Percentiles rank a stretch among this genome's conserved stretches.
Conservation (phyloP, 2,888 invertebrate species). For the Andrena praecox region DNA sequence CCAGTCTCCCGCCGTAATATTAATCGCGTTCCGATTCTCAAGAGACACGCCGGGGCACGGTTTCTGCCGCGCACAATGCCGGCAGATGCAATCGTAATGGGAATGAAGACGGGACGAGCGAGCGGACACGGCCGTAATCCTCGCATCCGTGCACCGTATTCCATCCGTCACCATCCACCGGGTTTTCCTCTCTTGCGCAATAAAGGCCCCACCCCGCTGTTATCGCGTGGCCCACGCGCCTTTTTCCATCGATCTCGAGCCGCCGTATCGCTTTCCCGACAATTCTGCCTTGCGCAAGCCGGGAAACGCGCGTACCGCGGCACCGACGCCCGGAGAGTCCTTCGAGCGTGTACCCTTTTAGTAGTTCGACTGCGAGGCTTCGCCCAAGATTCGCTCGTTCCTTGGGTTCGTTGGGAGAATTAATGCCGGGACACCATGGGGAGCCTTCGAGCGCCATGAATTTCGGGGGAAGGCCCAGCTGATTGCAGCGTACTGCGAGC, state of each 20-base stretch:
- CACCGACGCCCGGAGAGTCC: background rate
- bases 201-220: slow-evolving; percentile 11
- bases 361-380: background rate
- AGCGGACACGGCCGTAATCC: slow-evolving; percentile 42
- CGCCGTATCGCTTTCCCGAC: slow-evolving; percentile 6
- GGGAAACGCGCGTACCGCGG: background rate
- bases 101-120: slow-evolving; percentile 45
- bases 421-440: background rate
- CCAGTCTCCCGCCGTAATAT: slow-evolving; percentile 62
- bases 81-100: slow-evolving; percentile 72
- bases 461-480: background rate
- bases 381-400: background rate
- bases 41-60: slow-evolving; percentile 60
- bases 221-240: background rate
- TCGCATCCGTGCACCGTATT: slow-evolving; percentile 47
- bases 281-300: background rate
- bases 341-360: background rate
- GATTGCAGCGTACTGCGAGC: too few relatives aligned
- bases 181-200: slow-evolving; percentile 48
- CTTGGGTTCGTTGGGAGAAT: background rate
- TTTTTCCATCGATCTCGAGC: slow-evolving; percentile 13
- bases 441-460: background rate
- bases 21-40: slow-evolving; percentile 80
- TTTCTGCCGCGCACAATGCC: slow-evolving; percentile 65
- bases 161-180: slow-evolving; percentile 52